Base-by-base conservation (phyloP, 2,113 vertebrate genomes). In the Hiodon alosoides region DNA sequence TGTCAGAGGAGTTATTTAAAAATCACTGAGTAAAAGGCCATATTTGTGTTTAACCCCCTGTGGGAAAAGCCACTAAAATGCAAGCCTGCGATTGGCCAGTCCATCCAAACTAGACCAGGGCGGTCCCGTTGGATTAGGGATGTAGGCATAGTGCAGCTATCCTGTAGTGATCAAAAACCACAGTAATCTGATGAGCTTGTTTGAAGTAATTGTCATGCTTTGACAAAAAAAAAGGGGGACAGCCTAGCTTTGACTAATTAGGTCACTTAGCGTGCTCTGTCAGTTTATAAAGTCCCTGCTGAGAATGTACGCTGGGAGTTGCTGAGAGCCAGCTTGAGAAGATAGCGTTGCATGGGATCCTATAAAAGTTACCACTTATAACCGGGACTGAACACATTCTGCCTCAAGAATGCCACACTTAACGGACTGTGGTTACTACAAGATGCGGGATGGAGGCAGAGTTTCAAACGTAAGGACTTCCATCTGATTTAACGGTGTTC, bases 151-250 rank as follows among this genome's bases (percentile, higher is more conserved):
- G 85, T 81, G 85, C 86, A 87, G 84, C 86, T 82, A 86, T 90
- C 88, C 86, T 90, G 87, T 87, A 82, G 86, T 91, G 89, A 93
- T 92, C 90, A 93, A 92, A 31, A 93, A 90, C 90, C 85, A 76
- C 84, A 86, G 89, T 89, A 89, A 91, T 91, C 90, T 90, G 89
- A 90, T 88, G 90, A 73, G 86, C 81, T 83, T 87, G 83, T 93
- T 93, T 94, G 92, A 94, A 91, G 92, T 91, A 87, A 89, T 90
- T 91, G 87, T 85, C 88, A 89, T 83, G 85, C 85, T 85, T 72
- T 73, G 13, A 80, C 73, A 87, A 90, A 88, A 89, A 91, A 90
- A 90, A 31, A 31, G 31, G 87, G 91, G 89, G 82, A 88, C 87
- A 88, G 79, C 80, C 83, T 83, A 84, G 78, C 89, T 87, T 85